These are phyloP conservation scores for Danaus melanippus DNA, from an alignment of 1,140 invertebrate species.

Conservation along the genomic window DNA sequence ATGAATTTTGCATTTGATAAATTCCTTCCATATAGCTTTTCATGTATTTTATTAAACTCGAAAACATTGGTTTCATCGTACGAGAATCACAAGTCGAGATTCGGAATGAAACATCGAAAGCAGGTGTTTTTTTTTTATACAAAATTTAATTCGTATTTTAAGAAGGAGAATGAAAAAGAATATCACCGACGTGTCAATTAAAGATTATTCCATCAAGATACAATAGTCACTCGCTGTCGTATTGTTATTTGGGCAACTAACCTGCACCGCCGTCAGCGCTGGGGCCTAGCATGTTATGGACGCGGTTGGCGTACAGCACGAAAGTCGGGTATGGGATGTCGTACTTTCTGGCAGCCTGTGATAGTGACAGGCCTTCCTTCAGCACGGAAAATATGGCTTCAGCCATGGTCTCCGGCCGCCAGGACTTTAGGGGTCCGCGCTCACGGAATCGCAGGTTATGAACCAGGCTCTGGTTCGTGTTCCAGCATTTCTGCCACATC, in stretches of 20 bases:
- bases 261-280: constrained; percentile 89
- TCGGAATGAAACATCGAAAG: too few species aligned
- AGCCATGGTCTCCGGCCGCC: constrained; percentile 94
- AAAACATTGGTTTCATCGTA: too few species aligned
- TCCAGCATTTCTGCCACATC: constrained; percentile 96
- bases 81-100: too few species aligned
- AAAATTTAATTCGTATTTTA: too few species aligned
- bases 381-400: constrained; percentile 93
- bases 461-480: constrained; percentile 88
- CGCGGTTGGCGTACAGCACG: constrained; percentile 93
- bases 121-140: too few species aligned
- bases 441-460: constrained; percentile 93
- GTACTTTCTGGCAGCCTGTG: constrained; percentile 91
- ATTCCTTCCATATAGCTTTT: constrained; percentile 8
- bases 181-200: too few species aligned
- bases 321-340: constrained; percentile 96
- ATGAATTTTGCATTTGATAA: constrained; percentile 16
- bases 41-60: neutral
- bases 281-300: constrained; percentile 94
- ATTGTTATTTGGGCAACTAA: constrained; percentile 61
- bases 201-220: constrained; percentile 1
- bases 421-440: constrained; percentile 91
- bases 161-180: too few species aligned
- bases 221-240: constrained; percentile 22
- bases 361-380: constrained; percentile 89